A percentile compares a stretch with the other conserved stretches of the same genome.
phyloP scores from a whole-genome alignment of 1,140 invertebrate genomes.

The Lepidurus couesii region DNA sequence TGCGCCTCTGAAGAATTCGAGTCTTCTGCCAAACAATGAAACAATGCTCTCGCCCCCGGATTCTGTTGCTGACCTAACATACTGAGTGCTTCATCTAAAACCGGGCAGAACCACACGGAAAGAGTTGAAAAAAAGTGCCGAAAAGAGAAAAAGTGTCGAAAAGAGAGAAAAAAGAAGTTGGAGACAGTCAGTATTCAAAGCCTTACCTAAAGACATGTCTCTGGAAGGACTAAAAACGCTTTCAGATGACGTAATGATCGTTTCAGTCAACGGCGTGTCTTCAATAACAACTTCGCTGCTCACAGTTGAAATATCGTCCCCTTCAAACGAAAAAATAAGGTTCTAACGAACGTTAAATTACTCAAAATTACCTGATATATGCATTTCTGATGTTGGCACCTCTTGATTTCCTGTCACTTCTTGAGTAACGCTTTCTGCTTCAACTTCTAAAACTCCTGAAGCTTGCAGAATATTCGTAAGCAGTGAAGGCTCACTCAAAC shows the following conservation, averaged over 20 bases:
- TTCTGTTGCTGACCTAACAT: constrained; percentile 1
- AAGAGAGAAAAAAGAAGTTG: no score
- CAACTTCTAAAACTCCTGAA: not conserved
- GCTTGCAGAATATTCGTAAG: constrained; percentile 25
- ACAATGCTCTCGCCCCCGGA: not conserved
- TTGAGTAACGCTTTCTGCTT: not conserved
- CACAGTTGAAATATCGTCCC: constrained; percentile 7
- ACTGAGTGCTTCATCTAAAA: constrained; percentile 14
- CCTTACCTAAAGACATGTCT: not conserved
- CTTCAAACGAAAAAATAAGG: not conserved
- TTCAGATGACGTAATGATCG: not conserved
- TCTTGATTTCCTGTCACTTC: constrained; percentile 1
- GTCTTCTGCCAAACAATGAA: not conserved
- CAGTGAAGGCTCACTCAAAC: constrained; percentile 15
- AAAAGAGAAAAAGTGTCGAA: no score
- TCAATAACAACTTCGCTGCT: not conserved
- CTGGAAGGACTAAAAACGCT: not conserved
- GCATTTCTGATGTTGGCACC: not conserved
- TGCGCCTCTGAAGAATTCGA: not conserved
- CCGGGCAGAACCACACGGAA: not conserved
- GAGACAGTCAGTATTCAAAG: not conserved
- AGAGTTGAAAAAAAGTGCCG: not conserved
- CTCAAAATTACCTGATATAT: not conserved
- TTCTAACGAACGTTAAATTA: not conserved
- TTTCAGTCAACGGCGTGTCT: not conserved